These are phyloP conservation scores for Glaucopsyche alexis DNA, from an alignment of 2,888 invertebrate genomes.

Conservation along the genomic window DNA sequence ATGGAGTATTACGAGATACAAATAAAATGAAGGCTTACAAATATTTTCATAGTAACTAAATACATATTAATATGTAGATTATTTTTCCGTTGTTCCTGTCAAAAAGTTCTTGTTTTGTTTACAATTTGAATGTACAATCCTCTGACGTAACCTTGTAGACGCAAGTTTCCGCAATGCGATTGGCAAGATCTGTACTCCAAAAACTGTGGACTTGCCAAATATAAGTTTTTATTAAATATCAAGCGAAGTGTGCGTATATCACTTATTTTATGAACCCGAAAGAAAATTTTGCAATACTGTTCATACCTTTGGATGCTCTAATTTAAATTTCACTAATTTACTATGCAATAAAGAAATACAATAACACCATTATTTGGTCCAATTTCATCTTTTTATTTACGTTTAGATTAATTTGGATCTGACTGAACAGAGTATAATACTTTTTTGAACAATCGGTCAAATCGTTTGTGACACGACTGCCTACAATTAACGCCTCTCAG, in stretches of 20 bases:
- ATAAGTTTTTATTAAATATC: conserved; percentile 14
- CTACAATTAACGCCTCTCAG: conserved; percentile 24
- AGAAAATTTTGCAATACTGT: conserved; percentile 21
- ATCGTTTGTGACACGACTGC: background rate
- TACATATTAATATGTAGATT: background rate
- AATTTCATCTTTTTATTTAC: too few relatives aligned
- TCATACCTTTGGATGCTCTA: too few relatives aligned
- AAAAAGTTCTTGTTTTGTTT: conserved; percentile 14
- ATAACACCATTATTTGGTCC: too few relatives aligned
- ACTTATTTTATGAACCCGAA: background rate
- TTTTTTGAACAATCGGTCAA: background rate
- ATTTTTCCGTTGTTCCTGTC: conserved; percentile 11
- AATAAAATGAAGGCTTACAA: background rate
- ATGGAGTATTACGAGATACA: background rate
- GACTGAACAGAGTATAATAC: background rate
- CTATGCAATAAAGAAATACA: too few relatives aligned
- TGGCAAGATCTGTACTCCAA: conserved; percentile 36
- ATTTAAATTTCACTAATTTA: too few relatives aligned
- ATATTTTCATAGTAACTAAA: background rate
- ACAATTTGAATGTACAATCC: conserved; percentile 5
- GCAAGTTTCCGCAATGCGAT: conserved; percentile 43
- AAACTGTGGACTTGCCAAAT: conserved; percentile 13
- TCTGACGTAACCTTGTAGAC: conserved; percentile 22
- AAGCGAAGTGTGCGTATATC: background rate
- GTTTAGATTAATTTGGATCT: too few relatives aligned